Base-by-base conservation (phyloP, 2,113 vertebrate genomes). In the Aviceda subcristata region DNA sequence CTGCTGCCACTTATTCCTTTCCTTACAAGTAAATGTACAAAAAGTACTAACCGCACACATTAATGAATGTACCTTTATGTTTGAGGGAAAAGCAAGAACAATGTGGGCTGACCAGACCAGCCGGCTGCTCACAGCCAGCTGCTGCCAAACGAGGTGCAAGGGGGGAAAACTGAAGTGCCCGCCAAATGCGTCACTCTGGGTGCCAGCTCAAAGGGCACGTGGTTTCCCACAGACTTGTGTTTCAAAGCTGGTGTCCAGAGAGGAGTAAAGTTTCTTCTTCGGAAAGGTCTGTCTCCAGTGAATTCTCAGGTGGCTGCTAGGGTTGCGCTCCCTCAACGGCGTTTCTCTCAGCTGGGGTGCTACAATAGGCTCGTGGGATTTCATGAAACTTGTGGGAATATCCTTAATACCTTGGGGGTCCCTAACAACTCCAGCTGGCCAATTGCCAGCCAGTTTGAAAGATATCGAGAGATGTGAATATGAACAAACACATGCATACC, bases 211-310 rank as follows among this genome's bases (percentile, higher is more conserved):
- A 94, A 94, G 87, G 77, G 71, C 74, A 50, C 13, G 3, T 62
- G 84, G 62, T 94, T 97, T 97, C 96, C 85, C 96, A 96, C 57
- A 97, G 94, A 76, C 56, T 95, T 92, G 29, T 92, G 23, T 96
- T 97, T 96, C 96, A 93, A 78, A 93, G 60, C 66, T 23, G 7
- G 30, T 79, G 81, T 76, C 62, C 74, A 32, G 85, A 88, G 57
- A 82, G 71, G 87, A 86, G 16, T 96, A 82, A 94, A 69, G 69
- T 97, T 97, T 96, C 95, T 48, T 46, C 80, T 89, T 74, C 75
- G 76, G 56, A 87, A 94, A 89, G 45, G 30, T 76, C 57, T 62
- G 57, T 88, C 93, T 94, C 93, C 62, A 62, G 84, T 27, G 81
- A 77, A 57, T 96, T 95, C 93, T 95, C 94, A 82, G 77, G 30